Evolutionary conservation across 2,797 vertebrate species (phyloP).

Genomic region (Pipistrellus kuhlii): DNA sequence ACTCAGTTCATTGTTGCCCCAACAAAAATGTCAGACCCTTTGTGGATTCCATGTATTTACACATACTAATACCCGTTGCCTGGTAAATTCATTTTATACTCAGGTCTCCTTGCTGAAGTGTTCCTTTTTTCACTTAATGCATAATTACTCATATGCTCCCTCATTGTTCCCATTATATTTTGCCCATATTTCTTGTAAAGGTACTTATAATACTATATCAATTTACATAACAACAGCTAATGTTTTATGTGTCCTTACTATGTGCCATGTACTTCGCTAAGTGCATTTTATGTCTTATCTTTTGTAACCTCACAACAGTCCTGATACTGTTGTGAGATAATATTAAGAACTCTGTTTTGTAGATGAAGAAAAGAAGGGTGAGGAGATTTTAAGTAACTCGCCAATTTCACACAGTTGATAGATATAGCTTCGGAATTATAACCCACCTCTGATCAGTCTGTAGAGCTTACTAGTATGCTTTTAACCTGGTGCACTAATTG

Average conservation of each 20-base stretch:
- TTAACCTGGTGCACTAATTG: slow-evolving; percentile 36
- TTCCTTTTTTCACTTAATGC: not conserved
- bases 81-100: not conserved
- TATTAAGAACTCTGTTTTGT: slow-evolving; percentile 22
- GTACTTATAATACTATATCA: not conserved
- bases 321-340: slow-evolving; percentile 17
- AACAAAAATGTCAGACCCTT: slow-evolving; percentile 30
- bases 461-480: not conserved
- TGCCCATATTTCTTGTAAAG: not conserved
- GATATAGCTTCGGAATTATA: slow-evolving; percentile 10
- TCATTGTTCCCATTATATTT: not conserved
- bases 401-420: slow-evolving; percentile 5
- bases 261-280: not conserved
- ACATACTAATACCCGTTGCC: not conserved
- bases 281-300: not conserved
- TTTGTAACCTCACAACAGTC: not conserved
- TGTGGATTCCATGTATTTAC: not conserved
- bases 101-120: not conserved
- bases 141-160: not conserved
- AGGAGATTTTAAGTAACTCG: slow-evolving; percentile 24
- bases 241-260: not conserved
- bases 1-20: not conserved
- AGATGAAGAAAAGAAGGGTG: slow-evolving; percentile 16
- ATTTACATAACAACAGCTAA: slow-evolving; percentile 6
- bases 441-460: slow-evolving; percentile 5